Percentiles rank a stretch among this genome's conserved stretches.
phyloP scores from a whole-genome alignment of 2,888 invertebrate species.

The Agonopterix alstromeriana region DNA sequence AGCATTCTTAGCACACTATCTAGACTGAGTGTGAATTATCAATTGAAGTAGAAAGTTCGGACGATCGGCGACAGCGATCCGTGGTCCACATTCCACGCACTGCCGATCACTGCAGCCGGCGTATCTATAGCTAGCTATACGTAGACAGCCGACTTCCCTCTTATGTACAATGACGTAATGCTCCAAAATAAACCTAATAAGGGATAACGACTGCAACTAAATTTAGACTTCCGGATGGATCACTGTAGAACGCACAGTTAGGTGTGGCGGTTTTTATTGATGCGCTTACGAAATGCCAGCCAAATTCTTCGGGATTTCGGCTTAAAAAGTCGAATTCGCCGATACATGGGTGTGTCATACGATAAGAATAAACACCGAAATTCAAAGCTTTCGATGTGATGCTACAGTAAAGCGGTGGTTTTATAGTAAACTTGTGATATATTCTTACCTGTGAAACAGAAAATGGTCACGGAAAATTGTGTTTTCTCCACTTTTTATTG shows the following conservation, averaged over 20 bases:
- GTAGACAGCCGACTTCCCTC: conserved; percentile 31
- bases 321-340: conserved; percentile 30
- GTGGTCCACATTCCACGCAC: conserved; percentile 38
- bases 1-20: neutral
- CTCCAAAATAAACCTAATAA: conserved; percentile 71
- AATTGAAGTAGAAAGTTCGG: conserved; percentile 20
- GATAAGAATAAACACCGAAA: conserved; percentile 25
- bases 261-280: neutral
- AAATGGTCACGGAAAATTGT: conserved; percentile 20
- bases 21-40: neutral
- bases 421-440: neutral
- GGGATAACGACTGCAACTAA: conserved; percentile 40
- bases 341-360: conserved; percentile 64
- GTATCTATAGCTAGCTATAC: conserved; percentile 23
- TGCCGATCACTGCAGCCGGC: conserved; percentile 22
- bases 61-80: conserved; percentile 3
- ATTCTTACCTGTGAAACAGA: conserved; percentile 34
- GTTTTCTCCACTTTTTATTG: conserved; percentile 27
- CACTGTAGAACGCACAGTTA: conserved; percentile 11
- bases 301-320: conserved; percentile 20
- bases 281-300: neutral
- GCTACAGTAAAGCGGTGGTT: too few relatives aligned
- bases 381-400: neutral
- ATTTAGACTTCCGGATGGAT: conserved; percentile 35
- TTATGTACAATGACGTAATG: conserved; percentile 68